A percentile compares a stretch with the other conserved stretches of the same genome.
Conservation (phyloP, 2,113 vertebrate species). For the Thalassoma bifasciatum region DNA sequence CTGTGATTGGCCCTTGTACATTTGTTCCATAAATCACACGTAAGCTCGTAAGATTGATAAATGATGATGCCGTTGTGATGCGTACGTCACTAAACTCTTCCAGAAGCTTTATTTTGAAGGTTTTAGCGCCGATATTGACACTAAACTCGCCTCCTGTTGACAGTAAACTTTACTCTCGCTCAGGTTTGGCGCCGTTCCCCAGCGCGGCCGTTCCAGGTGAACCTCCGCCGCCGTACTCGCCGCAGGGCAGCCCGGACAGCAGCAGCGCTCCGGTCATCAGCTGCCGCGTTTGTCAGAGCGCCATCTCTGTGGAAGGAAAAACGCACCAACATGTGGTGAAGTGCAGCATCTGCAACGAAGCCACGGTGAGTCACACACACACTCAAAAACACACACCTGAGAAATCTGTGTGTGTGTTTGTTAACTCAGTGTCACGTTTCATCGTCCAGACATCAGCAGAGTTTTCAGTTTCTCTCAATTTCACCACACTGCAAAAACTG, state of each 20-base stretch:
- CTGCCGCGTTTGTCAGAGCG: slow-evolving; percentile 82
- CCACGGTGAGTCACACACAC: slow-evolving; percentile 74
- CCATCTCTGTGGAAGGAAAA: slow-evolving; percentile 82
- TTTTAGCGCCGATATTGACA: background rate
- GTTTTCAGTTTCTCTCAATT: background rate
- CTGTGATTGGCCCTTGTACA: too few relatives aligned
- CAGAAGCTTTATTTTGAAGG: too few relatives aligned
- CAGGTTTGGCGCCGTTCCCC: slow-evolving; percentile 63
- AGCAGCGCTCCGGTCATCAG: slow-evolving; percentile 74
- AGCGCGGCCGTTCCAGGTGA: slow-evolving; percentile 44
- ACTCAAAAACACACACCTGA: too few relatives aligned
- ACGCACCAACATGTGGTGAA: slow-evolving; percentile 83
- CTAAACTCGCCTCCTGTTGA: background rate
- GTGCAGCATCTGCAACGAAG: slow-evolving; percentile 82
- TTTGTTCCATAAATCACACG: too few relatives aligned
- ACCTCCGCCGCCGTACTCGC: slow-evolving; percentile 71
- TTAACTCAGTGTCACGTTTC: background rate
- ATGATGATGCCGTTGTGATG: too few relatives aligned
- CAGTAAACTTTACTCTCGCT: background rate
- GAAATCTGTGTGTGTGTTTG: too few relatives aligned
- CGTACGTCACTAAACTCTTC: too few relatives aligned
- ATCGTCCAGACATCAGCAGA: background rate
- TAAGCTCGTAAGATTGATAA: too few relatives aligned
- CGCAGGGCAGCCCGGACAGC: slow-evolving; percentile 75
- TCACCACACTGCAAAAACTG: too few relatives aligned